Evolutionary conservation across 2,888 invertebrate genomes (phyloP).

Genomic region (Petrolisthes manimaculis): DNA sequence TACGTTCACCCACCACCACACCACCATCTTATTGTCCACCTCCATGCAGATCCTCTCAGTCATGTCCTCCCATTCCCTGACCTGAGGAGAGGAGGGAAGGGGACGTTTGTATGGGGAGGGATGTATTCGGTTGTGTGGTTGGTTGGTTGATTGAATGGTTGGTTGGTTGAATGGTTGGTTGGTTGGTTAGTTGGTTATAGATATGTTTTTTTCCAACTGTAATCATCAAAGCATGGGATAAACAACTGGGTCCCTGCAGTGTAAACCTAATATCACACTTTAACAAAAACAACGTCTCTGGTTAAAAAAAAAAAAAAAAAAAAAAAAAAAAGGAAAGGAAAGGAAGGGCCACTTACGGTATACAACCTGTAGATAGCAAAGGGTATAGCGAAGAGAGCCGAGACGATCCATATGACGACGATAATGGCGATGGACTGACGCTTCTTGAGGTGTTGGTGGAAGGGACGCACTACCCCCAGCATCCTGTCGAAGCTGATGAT

Average conservation of each 20-base stretch:
- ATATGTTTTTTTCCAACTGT: no score
- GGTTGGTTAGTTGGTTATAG: no score
- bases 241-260: no score
- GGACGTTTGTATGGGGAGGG: no score
- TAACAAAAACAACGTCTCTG: no score
- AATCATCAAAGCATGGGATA: no score
- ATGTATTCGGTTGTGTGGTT: no score
- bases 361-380: slow-evolving; percentile 66
- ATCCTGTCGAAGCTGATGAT: slow-evolving; percentile 86
- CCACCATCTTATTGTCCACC: slow-evolving; percentile 20
- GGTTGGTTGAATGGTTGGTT: no score
- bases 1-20: slow-evolving; percentile 51
- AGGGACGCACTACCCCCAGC: slow-evolving; percentile 82
- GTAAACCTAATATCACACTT: no score
- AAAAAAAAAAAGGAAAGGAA: no score
- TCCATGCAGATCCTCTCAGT: slow-evolving; percentile 48
- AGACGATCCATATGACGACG: slow-evolving; percentile 77
- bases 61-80: slow-evolving; percentile 48
- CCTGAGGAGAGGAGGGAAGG: slow-evolving; percentile 30
- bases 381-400: slow-evolving; percentile 75
- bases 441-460: slow-evolving; percentile 79
- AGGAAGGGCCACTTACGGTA: slow-evolving; percentile 28
- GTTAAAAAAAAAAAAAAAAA: no score
- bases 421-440: slow-evolving; percentile 78
- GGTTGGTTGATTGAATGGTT: no score